A percentile compares a stretch with the other conserved stretches of the same genome.
phyloP scores from a whole-genome alignment of 2,113 vertebrate genomes.

The Myotis davidii region DNA sequence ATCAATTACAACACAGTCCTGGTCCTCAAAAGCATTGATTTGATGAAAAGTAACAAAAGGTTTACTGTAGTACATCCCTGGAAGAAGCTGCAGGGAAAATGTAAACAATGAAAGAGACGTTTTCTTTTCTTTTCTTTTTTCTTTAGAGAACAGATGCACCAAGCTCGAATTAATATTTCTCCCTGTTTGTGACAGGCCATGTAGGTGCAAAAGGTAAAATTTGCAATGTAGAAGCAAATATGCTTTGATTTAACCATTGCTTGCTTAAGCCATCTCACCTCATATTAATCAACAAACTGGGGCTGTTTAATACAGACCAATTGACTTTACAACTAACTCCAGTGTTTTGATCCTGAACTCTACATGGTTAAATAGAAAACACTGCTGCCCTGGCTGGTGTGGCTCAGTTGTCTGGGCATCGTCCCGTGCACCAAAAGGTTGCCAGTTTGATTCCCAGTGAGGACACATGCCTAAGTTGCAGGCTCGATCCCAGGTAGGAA shows the following conservation, averaged over 20 bases:
- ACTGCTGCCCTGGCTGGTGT: not conserved
- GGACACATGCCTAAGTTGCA: too few species aligned
- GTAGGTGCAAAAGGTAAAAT: not conserved
- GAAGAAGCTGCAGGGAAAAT: slow-evolving; percentile 84
- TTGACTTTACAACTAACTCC: slow-evolving; percentile 20
- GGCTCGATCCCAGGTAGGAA: too few species aligned
- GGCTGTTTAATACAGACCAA: not conserved
- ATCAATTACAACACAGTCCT: slow-evolving; percentile 90
- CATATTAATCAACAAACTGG: not conserved
- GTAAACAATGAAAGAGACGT: not conserved
- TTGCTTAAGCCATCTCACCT: slow-evolving; percentile 12
- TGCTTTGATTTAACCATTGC: slow-evolving; percentile 12
- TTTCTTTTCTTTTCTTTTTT: not conserved
- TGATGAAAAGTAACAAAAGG: slow-evolving; percentile 91
- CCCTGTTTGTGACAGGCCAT: not conserved
- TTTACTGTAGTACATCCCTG: slow-evolving; percentile 84
- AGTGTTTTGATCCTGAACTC: slow-evolving; percentile 33
- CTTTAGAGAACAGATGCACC: not conserved
- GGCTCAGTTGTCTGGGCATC: too few species aligned
- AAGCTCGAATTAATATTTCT: not conserved
- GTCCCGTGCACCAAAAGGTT: too few species aligned
- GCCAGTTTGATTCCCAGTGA: too few species aligned
- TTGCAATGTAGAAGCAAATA: not conserved
- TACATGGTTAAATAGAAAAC: slow-evolving; percentile 47
- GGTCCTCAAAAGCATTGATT: slow-evolving; percentile 94